Base-by-base conservation (phyloP, 2,888 invertebrate species). In the Loripinus fragilis region DNA sequence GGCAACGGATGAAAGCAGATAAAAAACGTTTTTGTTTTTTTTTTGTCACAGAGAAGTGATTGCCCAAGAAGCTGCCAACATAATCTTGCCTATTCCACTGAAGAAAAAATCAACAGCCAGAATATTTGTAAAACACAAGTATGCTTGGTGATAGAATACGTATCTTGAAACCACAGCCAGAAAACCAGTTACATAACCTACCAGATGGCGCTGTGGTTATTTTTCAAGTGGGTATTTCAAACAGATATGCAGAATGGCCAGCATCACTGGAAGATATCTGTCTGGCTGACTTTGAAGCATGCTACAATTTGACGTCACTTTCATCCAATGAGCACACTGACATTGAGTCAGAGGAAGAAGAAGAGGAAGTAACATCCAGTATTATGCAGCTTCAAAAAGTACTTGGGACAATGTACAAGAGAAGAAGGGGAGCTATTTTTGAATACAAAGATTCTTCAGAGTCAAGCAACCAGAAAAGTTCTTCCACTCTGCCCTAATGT, bases 41-140 rank as follows among this genome's bases (percentile, higher is more conserved):
- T 65, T 86, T 8, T 77, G 81, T 64, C 71, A 74, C 70, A 82
- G 78, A 7, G 89, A 90, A 81, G 76, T 90, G 8, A 81, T 85
- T 52, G 88, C 89, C 0, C 89, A 90, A 78, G 90, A 90, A 76
- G 85, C 83, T 15, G 77, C 73, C 7, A 85, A 86, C 71, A 45
- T 86, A 23, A 68, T 80, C 0, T 67, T 85, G 23, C 85, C 83
- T 69, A 81, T 85, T 73, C 83, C 85, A 33, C 60, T 86, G 7
- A 77, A 78, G 15, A 76, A 73, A 50, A 30, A 76, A 42, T 77
- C 78, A 12, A 76, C 81, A 68, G 75, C 78, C 65, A 81, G 85
- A 15, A 76, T 80, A n/a, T 82, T 83, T 60, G 74, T 84, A 0
- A 82, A n/a, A 82, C 30, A 85, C 85, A 35, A 77, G 79, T 66